Conservation (phyloP, 1,140 invertebrate species). For the Brachionus rotundiformis region DNA sequence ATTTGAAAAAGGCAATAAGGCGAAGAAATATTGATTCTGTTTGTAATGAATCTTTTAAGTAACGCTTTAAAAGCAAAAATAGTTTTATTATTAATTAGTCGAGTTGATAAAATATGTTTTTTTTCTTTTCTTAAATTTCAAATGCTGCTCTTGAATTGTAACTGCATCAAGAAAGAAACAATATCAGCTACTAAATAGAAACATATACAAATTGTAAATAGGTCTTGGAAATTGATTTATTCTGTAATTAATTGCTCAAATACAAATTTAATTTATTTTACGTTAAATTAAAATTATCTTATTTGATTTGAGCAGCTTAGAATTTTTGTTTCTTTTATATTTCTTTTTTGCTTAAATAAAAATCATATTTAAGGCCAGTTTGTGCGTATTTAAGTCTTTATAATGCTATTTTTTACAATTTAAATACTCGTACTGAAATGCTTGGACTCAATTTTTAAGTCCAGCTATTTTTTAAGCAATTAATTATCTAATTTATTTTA, state of each 20-base stretch:
- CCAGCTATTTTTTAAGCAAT: no score
- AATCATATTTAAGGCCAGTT: background rate
- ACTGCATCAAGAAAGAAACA: background rate
- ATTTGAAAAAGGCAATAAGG: slow-evolving; percentile 2
- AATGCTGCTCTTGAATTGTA: background rate
- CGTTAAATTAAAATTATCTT: slow-evolving; percentile 40
- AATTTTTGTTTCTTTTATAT: no score
- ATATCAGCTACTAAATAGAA: slow-evolving; percentile 27
- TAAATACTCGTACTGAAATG: no score
- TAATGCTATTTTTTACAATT: background rate
- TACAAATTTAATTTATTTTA: slow-evolving; percentile 39
- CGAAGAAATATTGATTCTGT: slow-evolving; percentile 21
- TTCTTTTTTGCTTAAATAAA: background rate
- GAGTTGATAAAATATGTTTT: slow-evolving; percentile 46
- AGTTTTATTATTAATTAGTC: slow-evolving; percentile 40
- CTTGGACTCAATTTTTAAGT: no score
- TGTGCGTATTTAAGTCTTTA: background rate
- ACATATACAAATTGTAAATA: slow-evolving; percentile 42
- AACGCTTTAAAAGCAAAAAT: background rate
- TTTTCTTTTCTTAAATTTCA: slow-evolving; percentile 42
- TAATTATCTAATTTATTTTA: no score
- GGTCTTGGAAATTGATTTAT: slow-evolving; percentile 43
- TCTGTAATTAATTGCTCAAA: slow-evolving; percentile 45
- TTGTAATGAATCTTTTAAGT: slow-evolving; percentile 21
- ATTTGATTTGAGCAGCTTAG: background rate